Conservation (phyloP, 2,113 vertebrate species). For the Mustelus asterias region DNA sequence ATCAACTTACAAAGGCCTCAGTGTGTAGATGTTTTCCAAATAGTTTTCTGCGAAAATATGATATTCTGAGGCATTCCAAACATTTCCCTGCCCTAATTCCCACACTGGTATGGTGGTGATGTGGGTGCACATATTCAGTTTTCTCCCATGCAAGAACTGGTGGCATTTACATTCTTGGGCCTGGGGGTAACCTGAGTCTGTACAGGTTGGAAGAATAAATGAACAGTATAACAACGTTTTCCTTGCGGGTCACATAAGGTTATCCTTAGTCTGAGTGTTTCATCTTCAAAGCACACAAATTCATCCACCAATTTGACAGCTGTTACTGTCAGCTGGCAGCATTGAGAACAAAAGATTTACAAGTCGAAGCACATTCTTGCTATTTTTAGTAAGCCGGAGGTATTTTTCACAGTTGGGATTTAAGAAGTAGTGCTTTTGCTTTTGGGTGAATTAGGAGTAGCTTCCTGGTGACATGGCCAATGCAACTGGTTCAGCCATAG, state of each 20-base stretch:
- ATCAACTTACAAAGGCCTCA: background rate
- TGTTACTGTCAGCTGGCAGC: conserved; percentile 31
- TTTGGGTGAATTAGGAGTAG: conserved; percentile 5
- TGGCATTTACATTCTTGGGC: background rate
- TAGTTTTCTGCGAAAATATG: background rate
- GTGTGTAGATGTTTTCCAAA: background rate
- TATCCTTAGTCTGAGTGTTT: conserved; percentile 9
- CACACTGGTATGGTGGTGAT: background rate
- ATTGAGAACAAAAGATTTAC: conserved; percentile 27
- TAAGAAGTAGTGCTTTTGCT: conserved; percentile 6
- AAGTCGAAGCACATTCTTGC: conserved; percentile 29
- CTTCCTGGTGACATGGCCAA: no score
- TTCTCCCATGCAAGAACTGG: background rate
- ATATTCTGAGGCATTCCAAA: background rate
- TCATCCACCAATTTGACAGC: conserved; percentile 34
- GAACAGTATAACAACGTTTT: background rate
- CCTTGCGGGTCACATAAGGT: conserved; percentile 1
- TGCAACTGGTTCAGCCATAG: background rate
- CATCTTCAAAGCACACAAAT: conserved; percentile 15
- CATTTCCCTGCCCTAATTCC: background rate
- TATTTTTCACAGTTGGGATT: conserved; percentile 29
- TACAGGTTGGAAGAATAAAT: background rate
- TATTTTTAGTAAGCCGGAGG: conserved; percentile 31
- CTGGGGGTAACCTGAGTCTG: background rate
- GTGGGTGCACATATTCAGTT: background rate